Base-by-base conservation (phyloP, 2,113 vertebrate genomes). In the Melanostigma gelatinosum region DNA sequence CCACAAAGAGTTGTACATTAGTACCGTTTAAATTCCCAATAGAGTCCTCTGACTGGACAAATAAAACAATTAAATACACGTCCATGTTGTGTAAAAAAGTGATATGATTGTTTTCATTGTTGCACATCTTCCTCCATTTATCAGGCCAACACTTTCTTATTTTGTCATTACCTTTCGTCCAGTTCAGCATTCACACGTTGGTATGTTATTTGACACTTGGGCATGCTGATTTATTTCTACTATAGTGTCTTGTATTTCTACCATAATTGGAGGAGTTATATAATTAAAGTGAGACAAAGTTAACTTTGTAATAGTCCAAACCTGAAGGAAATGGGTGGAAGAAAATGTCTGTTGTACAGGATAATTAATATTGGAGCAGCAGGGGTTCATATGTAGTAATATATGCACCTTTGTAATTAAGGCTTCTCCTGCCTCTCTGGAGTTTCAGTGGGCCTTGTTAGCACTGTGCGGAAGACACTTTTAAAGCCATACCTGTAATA, bases 321-420 rank as follows among this genome's bases (percentile, higher is more conserved):
- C 65, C 80, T 85, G 63, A 79, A 86, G 73, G 87, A 88, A 91
- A 87, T 54, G 24, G 50, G 71, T 69, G 57, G 57, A 85, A 75
- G 58, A 81, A 84, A 88, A 88, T 82, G 62, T 89, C 82, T 85
- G 67, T 85, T 77, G 62, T 83, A 83, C 71, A 83, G 60, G 80
- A 85, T 91, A 90, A 94, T 95, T 94, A 91, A 91, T 89, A 91
- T 76, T 69, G 75, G 84, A 80, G 84, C 78, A 82, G 85, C 73
- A 64, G 83, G 73, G 76, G 74, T 82, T 92, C 89, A 90, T 91
- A 80, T 84, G 80, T 82, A 85, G 85, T 90, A 91, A 92, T 90
- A 91, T 93, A 91, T 91, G 88, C 87, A 89, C 82, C 84, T 89
- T 8, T 91, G 81, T 93, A 94, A 95, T 95, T 93, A 95, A 93